Evolutionary conservation across 2,113 vertebrate genomes (phyloP), one percentile per base, ranked within the genome.

Genomic region (Gallinago paraguaiae): DNA sequence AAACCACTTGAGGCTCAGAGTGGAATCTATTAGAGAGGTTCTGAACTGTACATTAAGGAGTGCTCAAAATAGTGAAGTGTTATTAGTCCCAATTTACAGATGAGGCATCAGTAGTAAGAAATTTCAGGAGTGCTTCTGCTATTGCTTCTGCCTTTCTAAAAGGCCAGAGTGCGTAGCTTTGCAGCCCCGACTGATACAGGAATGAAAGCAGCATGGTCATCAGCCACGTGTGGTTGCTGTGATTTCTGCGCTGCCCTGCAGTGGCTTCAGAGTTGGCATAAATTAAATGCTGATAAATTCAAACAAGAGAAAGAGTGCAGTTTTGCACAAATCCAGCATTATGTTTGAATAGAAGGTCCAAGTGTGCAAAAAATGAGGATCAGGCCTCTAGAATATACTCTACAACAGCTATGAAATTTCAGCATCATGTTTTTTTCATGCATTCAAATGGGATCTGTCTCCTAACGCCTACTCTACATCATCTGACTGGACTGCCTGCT

Each of bases 371-470:
- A 96, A 96, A 86, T n/a, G 83, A 93, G 93, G 80, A 92, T 93
- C 84, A 95, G 78, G 76, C 74, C 13, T 81, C 94, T 80, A 84
- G 88, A 97, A 96, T 86, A 86, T 90, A 87, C 82, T 61, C 86
- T 78, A 80, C 95, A 96, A 93, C 92, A 89, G 83, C 93, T 96
- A 97, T 95, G 88, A 96, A 95, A 97, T 95, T 95, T 96, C 88
- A 94, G 95, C 85, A 96, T 96, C 93, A 93, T 97, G 95, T 95
- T 97, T 97, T 94, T 96, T 96, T 97, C 93, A 97, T 97, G 96
- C 95, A 94, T 96, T 97, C 94, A 97, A 97, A 97, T 94, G 85
- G 95, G 92, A 97, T 96, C 94, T 96, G 94, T 90, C 92, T 96
- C 70, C 71, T 89, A 91, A 46, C 2, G 74, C 91, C 91, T 96